Conservation (phyloP, 2,888 invertebrate genomes). For the Platypus cylindrus region DNA sequence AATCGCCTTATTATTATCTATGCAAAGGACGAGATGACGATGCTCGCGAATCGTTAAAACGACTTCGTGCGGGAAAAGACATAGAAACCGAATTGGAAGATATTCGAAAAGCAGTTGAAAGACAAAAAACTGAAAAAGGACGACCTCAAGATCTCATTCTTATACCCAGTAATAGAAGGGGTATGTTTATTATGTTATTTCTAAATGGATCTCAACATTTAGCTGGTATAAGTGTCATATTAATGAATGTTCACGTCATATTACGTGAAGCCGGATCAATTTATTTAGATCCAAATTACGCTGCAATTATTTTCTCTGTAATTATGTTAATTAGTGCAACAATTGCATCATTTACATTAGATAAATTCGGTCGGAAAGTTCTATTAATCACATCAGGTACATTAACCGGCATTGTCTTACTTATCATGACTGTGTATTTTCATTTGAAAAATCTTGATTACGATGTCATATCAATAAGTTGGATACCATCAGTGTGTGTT, state of each 20-base stretch:
- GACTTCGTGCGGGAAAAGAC: constrained; percentile 23
- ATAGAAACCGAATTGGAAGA: constrained; percentile 28
- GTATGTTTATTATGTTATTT: constrained; percentile 30
- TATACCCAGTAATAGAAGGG: constrained; percentile 29
- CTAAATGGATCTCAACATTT: constrained; percentile 32
- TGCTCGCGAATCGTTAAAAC: constrained; percentile 26
- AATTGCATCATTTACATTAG: constrained; percentile 26
- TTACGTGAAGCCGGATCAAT: constrained; percentile 28
- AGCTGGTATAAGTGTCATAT: constrained; percentile 30
- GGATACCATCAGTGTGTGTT: constrained; percentile 30
- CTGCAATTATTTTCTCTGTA: constrained; percentile 30
- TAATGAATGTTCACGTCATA: constrained; percentile 34
- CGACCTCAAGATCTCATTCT: constrained; percentile 28
- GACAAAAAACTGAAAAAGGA: constrained; percentile 29
- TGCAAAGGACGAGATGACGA: constrained; percentile 24
- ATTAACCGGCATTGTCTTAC: constrained; percentile 27
- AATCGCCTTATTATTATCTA: constrained; percentile 31
- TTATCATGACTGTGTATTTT: constrained; percentile 29
- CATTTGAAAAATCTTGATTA: constrained; percentile 23
- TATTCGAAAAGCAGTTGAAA: constrained; percentile 23
- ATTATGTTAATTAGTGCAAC: constrained; percentile 29
- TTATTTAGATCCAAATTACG: constrained; percentile 23
- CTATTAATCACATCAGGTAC: constrained; percentile 27
- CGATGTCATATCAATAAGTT: constrained; percentile 26
- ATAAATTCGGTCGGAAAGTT: constrained; percentile 30